A percentile compares a stretch with the other conserved stretches of the same genome.
These are phyloP conservation scores for Papilio demoleus DNA, from an alignment of 2,888 invertebrate genomes.

Conservation along the genomic window DNA sequence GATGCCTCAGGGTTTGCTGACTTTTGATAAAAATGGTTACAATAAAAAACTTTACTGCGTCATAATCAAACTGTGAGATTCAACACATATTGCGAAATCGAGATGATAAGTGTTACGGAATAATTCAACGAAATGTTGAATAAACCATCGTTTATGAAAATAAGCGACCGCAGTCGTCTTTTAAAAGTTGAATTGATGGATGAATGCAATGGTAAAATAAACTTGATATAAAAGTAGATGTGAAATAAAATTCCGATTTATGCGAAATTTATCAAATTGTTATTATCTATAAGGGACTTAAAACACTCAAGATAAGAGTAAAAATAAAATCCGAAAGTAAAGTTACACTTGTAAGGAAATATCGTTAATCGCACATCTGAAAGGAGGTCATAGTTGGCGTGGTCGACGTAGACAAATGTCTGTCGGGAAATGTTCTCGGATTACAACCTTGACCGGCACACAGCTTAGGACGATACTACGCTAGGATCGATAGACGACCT, in stretches of 20 bases:
- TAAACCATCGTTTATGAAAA: not conserved
- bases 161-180: not conserved
- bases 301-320: not conserved
- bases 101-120: not conserved
- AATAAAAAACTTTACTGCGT: not conserved
- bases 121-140: not conserved
- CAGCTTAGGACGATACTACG: conserved; percentile 2
- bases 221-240: not conserved
- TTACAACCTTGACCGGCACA: conserved; percentile 2
- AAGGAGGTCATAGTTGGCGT: conserved; percentile 17
- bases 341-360: not conserved
- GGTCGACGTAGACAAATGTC: conserved; percentile 13
- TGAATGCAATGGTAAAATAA: not conserved
- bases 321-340: not conserved
- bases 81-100: not conserved
- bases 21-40: too few species aligned
- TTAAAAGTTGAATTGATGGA: not conserved
- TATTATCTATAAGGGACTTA: too few species aligned
- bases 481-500: conserved; percentile 13
- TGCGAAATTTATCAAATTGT: too few species aligned
- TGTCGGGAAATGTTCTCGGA: not conserved
- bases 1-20: too few species aligned
- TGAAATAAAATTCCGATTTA: not conserved
- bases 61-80: not conserved
- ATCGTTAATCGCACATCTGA: not conserved